phyloP scores from a whole-genome alignment of 2,888 invertebrate species.

The Serrognathus titanus region DNA sequence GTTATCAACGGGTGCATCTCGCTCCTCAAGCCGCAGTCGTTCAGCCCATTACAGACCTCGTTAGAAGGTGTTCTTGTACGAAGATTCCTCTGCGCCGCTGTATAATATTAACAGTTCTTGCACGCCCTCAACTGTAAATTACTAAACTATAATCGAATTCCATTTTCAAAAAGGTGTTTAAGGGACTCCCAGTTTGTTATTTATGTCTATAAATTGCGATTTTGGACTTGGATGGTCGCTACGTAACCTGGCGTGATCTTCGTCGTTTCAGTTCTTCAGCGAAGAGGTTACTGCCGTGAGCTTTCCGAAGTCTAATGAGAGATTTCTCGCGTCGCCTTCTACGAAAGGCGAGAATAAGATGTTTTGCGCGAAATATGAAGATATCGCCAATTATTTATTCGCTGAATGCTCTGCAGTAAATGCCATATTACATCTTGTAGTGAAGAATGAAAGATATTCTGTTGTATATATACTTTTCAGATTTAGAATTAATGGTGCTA shows the following conservation, averaged over 20 bases:
- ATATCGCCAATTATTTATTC: neutral
- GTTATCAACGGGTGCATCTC: conserved; percentile 31
- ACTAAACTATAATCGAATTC: conserved; percentile 44
- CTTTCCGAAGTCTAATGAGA: neutral
- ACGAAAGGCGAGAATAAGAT: neutral
- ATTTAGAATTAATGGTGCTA: no score
- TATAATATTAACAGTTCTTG: conserved; percentile 38
- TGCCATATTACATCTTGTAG: no score
- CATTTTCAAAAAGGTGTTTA: conserved; percentile 45
- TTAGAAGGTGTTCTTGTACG: conserved; percentile 17
- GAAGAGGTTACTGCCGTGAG: neutral
- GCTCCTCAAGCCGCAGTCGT: conserved; percentile 23
- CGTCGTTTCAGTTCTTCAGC: neutral
- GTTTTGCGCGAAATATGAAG: conserved; percentile 1
- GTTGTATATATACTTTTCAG: no score
- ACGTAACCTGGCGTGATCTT: neutral
- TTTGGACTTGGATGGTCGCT: conserved; percentile 16
- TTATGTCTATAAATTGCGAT: conserved; percentile 35
- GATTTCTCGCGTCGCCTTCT: neutral
- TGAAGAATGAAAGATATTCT: no score
- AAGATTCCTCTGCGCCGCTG: conserved; percentile 21
- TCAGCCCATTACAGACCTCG: conserved; percentile 25
- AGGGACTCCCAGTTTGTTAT: conserved; percentile 40
- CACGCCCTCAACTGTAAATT: conserved; percentile 42
- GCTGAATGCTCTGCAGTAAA: no score